Evolutionary conservation across 2,797 vertebrate genomes (phyloP).

Genomic region (Trematomus bernacchii): DNA sequence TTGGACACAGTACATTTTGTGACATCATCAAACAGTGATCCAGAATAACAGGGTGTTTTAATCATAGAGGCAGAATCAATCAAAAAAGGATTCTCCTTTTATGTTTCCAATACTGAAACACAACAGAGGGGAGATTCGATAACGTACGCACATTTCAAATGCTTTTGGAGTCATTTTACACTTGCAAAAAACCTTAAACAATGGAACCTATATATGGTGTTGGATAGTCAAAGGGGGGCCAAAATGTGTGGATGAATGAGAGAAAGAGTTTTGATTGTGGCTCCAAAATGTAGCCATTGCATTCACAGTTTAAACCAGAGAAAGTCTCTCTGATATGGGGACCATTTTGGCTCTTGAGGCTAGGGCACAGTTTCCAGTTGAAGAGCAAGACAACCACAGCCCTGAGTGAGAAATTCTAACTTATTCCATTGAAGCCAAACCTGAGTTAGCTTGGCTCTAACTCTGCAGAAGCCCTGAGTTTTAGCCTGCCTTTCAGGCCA

Average conservation of each 20-base stretch:
- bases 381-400: constrained; percentile 61
- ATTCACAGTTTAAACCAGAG: constrained; percentile 80
- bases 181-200: constrained; percentile 42
- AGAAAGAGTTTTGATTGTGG: constrained; percentile 42
- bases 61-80: constrained; percentile 55
- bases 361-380: constrained; percentile 73
- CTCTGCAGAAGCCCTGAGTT: constrained; percentile 82
- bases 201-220: constrained; percentile 34
- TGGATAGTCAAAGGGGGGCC: constrained; percentile 8
- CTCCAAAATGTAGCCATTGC: constrained; percentile 35
- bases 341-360: constrained; percentile 69
- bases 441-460: constrained; percentile 72
- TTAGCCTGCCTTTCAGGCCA: constrained; percentile 63
- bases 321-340: constrained; percentile 51
- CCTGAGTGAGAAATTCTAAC: constrained; percentile 71
- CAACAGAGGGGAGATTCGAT: constrained; percentile 43
- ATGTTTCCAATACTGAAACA: constrained; percentile 57
- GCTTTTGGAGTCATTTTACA: constrained; percentile 41
- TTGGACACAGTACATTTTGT: constrained; percentile 78
- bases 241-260: constrained; percentile 47
- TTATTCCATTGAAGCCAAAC: constrained; percentile 65
- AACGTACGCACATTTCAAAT: constrained; percentile 48
- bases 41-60: constrained; percentile 61
- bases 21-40: constrained; percentile 82
- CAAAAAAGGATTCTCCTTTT: constrained; percentile 39